Conservation (phyloP, 1,140 invertebrate genomes). For the Drosophila persimilis region DNA sequence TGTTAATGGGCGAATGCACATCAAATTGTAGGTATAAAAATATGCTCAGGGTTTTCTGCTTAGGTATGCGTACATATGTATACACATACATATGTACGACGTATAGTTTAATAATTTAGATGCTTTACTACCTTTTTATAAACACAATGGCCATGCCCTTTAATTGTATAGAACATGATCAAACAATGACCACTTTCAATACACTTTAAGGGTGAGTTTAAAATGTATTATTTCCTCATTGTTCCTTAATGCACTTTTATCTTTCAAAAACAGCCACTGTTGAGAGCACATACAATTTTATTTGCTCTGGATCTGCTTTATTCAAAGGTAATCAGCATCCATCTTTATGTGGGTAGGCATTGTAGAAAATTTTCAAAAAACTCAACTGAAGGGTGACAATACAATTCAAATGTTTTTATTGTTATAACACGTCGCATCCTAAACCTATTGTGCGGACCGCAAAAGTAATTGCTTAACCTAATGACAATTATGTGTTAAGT, state of each 20-base stretch:
- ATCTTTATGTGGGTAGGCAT: conserved; percentile 66
- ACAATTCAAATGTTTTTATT: conserved; percentile 79
- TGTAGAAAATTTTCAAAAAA: conserved; percentile 57
- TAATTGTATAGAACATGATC: conserved; percentile 65
- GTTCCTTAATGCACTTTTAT: conserved; percentile 74
- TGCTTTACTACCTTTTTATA: conserved; percentile 52
- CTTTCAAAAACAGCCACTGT: conserved; percentile 76
- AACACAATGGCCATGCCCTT: conserved; percentile 62
- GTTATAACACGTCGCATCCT: conserved; percentile 78
- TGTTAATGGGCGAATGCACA: no score
- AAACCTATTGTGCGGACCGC: conserved; percentile 60
- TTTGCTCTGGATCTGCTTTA: conserved; percentile 52
- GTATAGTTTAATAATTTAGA: conserved; percentile 57
- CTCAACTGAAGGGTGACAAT: conserved; percentile 70
- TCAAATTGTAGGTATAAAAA: no score
- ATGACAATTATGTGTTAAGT: conserved; percentile 77
- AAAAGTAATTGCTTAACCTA: conserved; percentile 78
- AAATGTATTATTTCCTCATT: conserved; percentile 72
- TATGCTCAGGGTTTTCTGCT: not conserved
- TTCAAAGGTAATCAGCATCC: conserved; percentile 71
- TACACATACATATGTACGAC: not conserved
- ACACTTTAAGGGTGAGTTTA: conserved; percentile 70
- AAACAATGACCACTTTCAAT: conserved; percentile 72
- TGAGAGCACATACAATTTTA: conserved; percentile 42
- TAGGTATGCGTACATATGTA: conserved; percentile 9